Percentiles rank a stretch among this genome's conserved stretches.
phyloP scores from a whole-genome alignment of 2,888 invertebrate genomes.

The Ellobium chinense region DNA sequence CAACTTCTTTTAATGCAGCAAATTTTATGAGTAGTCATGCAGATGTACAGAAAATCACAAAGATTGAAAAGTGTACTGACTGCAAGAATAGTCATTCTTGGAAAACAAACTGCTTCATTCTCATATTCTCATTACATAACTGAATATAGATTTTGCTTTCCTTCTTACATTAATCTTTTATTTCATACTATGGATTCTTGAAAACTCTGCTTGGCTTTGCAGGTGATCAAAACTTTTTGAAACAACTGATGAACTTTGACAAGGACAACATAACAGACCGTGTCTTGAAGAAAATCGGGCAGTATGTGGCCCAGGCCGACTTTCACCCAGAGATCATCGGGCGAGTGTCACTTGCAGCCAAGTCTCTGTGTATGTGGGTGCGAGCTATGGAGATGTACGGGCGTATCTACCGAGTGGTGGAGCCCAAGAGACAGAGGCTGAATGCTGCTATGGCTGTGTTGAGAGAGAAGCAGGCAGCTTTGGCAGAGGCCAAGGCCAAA shows the following conservation, averaged over 20 bases:
- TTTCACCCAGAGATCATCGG: slow-evolving; percentile 94
- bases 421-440: slow-evolving; percentile 91
- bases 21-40: too few relatives aligned
- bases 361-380: slow-evolving; percentile 92
- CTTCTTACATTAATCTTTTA: too few relatives aligned
- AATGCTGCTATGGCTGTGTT: slow-evolving; percentile 88
- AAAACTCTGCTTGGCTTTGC: too few relatives aligned
- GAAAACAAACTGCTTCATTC: too few relatives aligned
- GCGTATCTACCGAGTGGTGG: slow-evolving; percentile 88
- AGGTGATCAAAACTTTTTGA: slow-evolving; percentile 79
- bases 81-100: too few relatives aligned
- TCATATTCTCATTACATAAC: too few relatives aligned
- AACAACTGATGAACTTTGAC: slow-evolving; percentile 89
- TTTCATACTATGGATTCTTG: too few relatives aligned
- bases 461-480: slow-evolving; percentile 87
- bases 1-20: too few relatives aligned
- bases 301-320: slow-evolving; percentile 89
- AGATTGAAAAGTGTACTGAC: too few relatives aligned
- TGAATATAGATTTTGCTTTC: too few relatives aligned
- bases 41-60: too few relatives aligned
- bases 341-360: slow-evolving; percentile 89
- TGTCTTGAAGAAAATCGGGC: slow-evolving; percentile 88
- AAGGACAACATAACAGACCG: slow-evolving; percentile 92
- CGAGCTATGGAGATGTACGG: slow-evolving; percentile 95
- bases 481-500: slow-evolving; percentile 89